phyloP scores from a whole-genome alignment of 2,113 vertebrate species.

The Oryzias woworae region DNA sequence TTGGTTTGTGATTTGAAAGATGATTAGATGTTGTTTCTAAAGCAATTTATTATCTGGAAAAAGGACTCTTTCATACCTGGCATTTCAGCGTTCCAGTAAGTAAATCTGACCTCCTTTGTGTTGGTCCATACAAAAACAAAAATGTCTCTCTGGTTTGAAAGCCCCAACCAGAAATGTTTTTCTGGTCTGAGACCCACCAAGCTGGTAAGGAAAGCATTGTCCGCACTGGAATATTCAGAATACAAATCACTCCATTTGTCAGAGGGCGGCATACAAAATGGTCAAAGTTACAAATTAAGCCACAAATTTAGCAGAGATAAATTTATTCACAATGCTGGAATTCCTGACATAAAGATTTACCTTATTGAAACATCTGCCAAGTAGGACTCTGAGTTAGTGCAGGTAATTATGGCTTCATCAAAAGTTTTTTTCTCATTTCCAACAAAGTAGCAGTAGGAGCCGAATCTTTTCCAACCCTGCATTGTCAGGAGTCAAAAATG shows the following conservation, averaged over 20 bases:
- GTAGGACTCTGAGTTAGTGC: slow-evolving; percentile 75
- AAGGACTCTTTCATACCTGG: slow-evolving; percentile 46
- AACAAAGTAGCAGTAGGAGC: slow-evolving; percentile 88
- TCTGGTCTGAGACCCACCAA: slow-evolving; percentile 86
- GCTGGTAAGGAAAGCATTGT: slow-evolving; percentile 92
- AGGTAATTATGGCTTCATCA: slow-evolving; percentile 83
- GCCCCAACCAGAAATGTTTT: slow-evolving; percentile 90
- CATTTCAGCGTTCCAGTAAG: slow-evolving; percentile 85
- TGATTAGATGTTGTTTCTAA: neutral
- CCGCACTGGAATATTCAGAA: slow-evolving; percentile 75
- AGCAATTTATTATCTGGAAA: accelerated
- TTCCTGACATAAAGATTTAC: slow-evolving; percentile 63
- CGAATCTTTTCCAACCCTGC: slow-evolving; percentile 89
- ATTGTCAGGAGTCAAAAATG: neutral
- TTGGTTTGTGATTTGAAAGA: slow-evolving; percentile 15
- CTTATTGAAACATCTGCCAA: slow-evolving; percentile 84
- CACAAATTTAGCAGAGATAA: too few relatives aligned
- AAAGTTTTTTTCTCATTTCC: slow-evolving; percentile 82
- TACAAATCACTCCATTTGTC: neutral
- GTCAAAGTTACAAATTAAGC: too few relatives aligned
- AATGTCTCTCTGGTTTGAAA: slow-evolving; percentile 82
- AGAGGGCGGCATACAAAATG: too few relatives aligned
- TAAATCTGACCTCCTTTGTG: slow-evolving; percentile 77
- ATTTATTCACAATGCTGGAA: neutral
- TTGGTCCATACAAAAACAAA: slow-evolving; percentile 84